phyloP scores from a whole-genome alignment of 2,797 vertebrate genomes.

The Cossypha niveicapilla region DNA sequence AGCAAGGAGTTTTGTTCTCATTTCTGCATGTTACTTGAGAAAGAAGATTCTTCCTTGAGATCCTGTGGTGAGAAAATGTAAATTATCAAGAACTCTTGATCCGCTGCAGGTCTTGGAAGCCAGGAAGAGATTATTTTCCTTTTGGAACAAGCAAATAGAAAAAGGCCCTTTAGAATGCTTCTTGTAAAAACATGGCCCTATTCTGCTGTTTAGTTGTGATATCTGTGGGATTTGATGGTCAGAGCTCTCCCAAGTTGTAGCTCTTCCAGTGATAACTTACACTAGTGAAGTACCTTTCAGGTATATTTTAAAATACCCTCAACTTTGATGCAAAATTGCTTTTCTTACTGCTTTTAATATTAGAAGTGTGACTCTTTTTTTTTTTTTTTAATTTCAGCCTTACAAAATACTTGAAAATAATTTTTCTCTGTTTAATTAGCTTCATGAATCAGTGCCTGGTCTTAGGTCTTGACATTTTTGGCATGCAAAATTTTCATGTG shows the following conservation, averaged over 20 bases:
- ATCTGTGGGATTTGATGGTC: background rate
- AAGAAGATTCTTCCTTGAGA: background rate
- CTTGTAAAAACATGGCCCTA: background rate
- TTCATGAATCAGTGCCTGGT: background rate
- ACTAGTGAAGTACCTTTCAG: background rate
- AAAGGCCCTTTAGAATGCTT: background rate
- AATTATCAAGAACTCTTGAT: background rate
- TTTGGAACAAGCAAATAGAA: background rate
- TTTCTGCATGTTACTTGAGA: background rate
- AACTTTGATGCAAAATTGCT: background rate
- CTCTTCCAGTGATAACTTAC: background rate
- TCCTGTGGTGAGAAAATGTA: background rate
- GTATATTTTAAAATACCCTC: background rate
- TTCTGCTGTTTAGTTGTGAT: background rate
- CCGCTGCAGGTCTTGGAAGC: background rate
- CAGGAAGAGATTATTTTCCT: background rate
- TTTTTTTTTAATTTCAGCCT: background rate
- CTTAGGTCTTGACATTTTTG: constrained; percentile 22
- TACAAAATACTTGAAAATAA: background rate
- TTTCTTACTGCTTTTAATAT: background rate
- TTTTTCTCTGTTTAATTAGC: constrained; percentile 45
- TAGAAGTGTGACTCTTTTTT: background rate
- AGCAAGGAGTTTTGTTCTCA: background rate
- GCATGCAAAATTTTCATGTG: background rate
- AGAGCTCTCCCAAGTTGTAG: background rate